phyloP scores from a whole-genome alignment of 2,888 invertebrate genomes.

The Plagodis pulveraria region DNA sequence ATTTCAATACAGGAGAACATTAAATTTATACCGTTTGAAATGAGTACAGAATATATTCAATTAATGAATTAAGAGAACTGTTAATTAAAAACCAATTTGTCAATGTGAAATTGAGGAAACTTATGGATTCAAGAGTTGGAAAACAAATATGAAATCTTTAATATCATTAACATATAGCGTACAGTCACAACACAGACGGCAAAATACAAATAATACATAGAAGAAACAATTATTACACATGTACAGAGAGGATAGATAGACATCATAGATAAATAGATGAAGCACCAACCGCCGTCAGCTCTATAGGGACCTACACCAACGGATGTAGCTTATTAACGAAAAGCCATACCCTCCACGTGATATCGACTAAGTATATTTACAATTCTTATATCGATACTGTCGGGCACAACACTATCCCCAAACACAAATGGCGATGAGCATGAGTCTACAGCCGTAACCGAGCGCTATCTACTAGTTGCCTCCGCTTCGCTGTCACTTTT shows the following conservation, averaged over 20 bases:
- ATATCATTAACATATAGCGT: conserved; percentile 49
- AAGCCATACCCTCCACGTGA: conserved; percentile 43
- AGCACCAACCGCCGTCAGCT: conserved; percentile 81
- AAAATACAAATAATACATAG: conserved; percentile 55
- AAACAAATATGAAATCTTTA: conserved; percentile 1
- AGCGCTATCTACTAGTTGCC: conserved; percentile 63
- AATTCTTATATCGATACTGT: conserved; percentile 41
- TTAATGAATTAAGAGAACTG: conserved; percentile 1
- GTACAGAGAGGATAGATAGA: conserved; percentile 62
- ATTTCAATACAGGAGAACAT: too few relatives aligned
- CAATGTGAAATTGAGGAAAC: conserved; percentile 6
- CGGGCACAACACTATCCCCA: conserved; percentile 51
- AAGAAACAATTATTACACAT: conserved; percentile 69
- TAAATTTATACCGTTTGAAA: conserved; percentile 4
- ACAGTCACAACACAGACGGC: conserved; percentile 74
- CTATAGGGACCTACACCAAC: conserved; percentile 70
- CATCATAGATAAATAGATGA: conserved; percentile 76
- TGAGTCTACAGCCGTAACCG: conserved; percentile 78
- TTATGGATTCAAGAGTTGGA: neutral
- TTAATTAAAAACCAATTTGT: conserved; percentile 11
- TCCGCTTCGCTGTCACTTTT: conserved; percentile 71
- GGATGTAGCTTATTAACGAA: conserved; percentile 56
- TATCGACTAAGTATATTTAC: conserved; percentile 33
- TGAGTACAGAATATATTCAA: conserved; percentile 15
- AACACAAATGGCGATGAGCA: conserved; percentile 72